These are phyloP conservation scores for Melolontha melolontha DNA, from an alignment of 2,888 invertebrate genomes.

Conservation along the genomic window DNA sequence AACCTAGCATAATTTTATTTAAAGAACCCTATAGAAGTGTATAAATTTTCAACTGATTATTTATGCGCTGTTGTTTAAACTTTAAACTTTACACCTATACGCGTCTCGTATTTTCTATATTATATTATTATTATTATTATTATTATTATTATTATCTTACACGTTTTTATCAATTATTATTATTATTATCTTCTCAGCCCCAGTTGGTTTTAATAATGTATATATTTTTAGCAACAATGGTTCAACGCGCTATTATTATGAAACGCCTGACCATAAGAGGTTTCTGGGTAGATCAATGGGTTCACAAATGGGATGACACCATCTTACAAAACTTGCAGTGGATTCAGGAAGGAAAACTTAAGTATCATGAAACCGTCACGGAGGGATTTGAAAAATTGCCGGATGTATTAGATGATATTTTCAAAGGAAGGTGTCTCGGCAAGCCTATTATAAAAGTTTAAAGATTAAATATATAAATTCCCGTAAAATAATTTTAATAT, in stretches of 20 bases:
- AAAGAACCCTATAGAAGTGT: too few species aligned
- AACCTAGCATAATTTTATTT: too few species aligned
- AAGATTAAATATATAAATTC: background rate
- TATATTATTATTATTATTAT: too few species aligned
- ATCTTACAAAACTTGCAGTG: constrained; percentile 72
- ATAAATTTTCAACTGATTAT: too few species aligned
- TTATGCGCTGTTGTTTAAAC: too few species aligned
- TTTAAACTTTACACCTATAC: too few species aligned
- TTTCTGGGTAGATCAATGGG: constrained; percentile 70
- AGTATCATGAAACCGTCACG: constrained; percentile 75
- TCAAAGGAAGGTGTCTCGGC: constrained; percentile 66
- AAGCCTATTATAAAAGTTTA: constrained; percentile 58
- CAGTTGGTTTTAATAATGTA: too few species aligned
- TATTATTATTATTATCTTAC: too few species aligned
- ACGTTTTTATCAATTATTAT: too few species aligned
- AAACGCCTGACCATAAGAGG: constrained; percentile 75
- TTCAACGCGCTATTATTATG: constrained; percentile 68
- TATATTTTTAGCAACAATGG: constrained; percentile 54
- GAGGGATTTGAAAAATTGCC: constrained; percentile 82
- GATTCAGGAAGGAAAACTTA: constrained; percentile 75
- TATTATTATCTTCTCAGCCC: too few species aligned
- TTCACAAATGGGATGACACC: constrained; percentile 71
- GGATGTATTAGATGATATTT: constrained; percentile 63
- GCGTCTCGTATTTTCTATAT: too few species aligned
- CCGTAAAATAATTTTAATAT: too few species aligned